Evolutionary conservation across 2,888 invertebrate genomes (phyloP), one percentile per base, ranked within the genome.

Genomic region (Encarsia formosa): DNA sequence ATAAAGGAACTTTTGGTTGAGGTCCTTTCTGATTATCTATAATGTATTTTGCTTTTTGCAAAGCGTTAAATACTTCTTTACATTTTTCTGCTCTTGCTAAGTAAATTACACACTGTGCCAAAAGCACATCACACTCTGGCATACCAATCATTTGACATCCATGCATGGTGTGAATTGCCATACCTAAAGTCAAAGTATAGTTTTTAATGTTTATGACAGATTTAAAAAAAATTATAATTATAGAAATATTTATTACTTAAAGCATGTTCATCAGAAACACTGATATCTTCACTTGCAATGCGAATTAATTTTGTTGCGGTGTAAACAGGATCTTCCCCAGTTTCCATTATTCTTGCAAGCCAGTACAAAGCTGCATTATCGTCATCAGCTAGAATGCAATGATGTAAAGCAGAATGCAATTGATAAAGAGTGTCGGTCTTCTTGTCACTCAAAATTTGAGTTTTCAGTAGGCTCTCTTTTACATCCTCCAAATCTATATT

Each of bases 371-470:
- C 83, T 4, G 89, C 91, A 73, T 86, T 88, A 55, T 83, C 86
- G 69, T 89, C 87, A 19, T 87, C 82, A 1, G 88, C 89, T 60
- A 90, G 78, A 49, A 91, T 85, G 0, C 88, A 87, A 73, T 91
- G 90, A 65, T 90, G 90, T 59, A 91, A 75, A 0, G 91, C 91
- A 2, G 89, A 90, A 61, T 88, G 83, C 37, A 83, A 81, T 68
- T 90, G 87, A 72, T 88, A 89, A 72, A 91, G 88, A 66, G 90
- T 87, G 42, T 91, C 90, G 8, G 90, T 89, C 69, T 82, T 79
- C 49, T 81, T 79, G 68, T 90, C 90, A 69, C 89, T 90, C 32
- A 88, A 67, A 69, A 88, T 78, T 68, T 89, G 89, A 1, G 87
- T 84, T 63, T 86, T 81, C 80, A 86, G 86, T 37, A 90, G 79